Base-by-base conservation (phyloP, 2,888 invertebrate species). In the Eretmocerus hayati region DNA sequence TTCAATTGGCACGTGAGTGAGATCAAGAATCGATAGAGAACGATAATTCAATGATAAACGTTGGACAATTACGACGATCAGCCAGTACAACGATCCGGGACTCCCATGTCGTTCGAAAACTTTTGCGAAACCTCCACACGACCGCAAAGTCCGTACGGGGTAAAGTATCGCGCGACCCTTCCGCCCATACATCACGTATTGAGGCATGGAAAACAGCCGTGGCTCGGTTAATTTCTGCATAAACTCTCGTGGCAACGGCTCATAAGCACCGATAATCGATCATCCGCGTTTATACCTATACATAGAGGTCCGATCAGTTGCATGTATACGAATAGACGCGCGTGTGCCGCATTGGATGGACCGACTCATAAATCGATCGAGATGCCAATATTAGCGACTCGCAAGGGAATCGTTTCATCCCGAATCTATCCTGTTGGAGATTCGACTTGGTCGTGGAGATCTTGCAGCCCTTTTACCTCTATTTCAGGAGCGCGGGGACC, bases 331-430 rank as follows among this genome's bases (percentile, higher is more conserved):
- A 11, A 33, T 33, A 13, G 32, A 5, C 19, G 5, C 37, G 37
- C n/a, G n/a, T n/a, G n/a, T n/a, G n/a, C n/a, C n/a, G n/a, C n/a
- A n/a, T n/a, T n/a, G n/a, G n/a, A n/a, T n/a, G n/a, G n/a, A n/a
- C n/a, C 38, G 6, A 38, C 6, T 32, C 47, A 53, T 53, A 50
- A 54, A 54, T 51, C 53, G 51, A 54, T 23, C 54, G 48, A 44
- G 54, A 54, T 46, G 46, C 53, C 45, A 33, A 48, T 48, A 48
- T 53, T 53, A 48, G 50, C 50, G 41, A 13, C 22, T 23, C 30
- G 37, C 22, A 32, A 23, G 40, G 11, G 37, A 21, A 42, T 6
- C 18, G 20, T 26, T 9, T 40, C 26, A 13, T 20, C 38, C 20
- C 20, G n/a, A n/a, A 5, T n/a, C 33, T 33, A 33, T 33, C 30